A percentile compares a stretch with the other conserved stretches of the same genome.
Conservation (phyloP, 2,888 invertebrate species). For the Acronicta leporina region DNA sequence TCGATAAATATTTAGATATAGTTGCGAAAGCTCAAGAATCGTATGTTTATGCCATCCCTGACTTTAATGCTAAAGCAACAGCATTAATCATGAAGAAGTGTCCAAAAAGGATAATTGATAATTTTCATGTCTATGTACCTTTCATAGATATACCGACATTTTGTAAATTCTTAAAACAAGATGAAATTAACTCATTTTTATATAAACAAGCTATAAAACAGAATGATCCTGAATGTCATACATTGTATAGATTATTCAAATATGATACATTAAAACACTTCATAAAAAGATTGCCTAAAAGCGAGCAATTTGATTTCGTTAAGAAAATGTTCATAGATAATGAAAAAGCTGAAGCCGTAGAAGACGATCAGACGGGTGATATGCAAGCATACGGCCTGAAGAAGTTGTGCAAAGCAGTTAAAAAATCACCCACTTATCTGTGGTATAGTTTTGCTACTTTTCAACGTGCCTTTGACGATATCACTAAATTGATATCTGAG, state of each 20-base stretch:
- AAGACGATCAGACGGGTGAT: constrained; percentile 45
- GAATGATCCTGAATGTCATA: constrained; percentile 20
- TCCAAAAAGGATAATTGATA: constrained; percentile 64
- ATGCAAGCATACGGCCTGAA: constrained; percentile 53
- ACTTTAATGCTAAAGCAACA: constrained; percentile 69
- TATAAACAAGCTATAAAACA: constrained; percentile 54
- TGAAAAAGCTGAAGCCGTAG: constrained; percentile 43
- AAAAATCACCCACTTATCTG: constrained; percentile 52
- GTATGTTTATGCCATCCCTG: constrained; percentile 28
- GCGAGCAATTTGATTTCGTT: constrained; percentile 70
- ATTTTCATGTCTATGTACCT: constrained; percentile 65
- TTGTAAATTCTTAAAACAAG: constrained; percentile 67
- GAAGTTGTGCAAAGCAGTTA: constrained; percentile 44
- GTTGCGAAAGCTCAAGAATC: constrained; percentile 53
- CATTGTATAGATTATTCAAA: constrained; percentile 53
- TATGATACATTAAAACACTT: constrained; percentile 62
- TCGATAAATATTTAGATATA: constrained; percentile 67
- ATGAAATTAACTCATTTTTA: constrained; percentile 69
- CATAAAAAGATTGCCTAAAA: constrained; percentile 65
- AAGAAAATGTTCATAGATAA: constrained; percentile 70
- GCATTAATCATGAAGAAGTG: constrained; percentile 69
- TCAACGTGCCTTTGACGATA: constrained; percentile 67
- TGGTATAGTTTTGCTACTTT: constrained; percentile 77
- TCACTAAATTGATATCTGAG: constrained; percentile 45
- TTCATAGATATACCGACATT: constrained; percentile 70